These are phyloP conservation scores for Lymantria monacha DNA, from an alignment of 2,888 invertebrate genomes.

Conservation along the genomic window DNA sequence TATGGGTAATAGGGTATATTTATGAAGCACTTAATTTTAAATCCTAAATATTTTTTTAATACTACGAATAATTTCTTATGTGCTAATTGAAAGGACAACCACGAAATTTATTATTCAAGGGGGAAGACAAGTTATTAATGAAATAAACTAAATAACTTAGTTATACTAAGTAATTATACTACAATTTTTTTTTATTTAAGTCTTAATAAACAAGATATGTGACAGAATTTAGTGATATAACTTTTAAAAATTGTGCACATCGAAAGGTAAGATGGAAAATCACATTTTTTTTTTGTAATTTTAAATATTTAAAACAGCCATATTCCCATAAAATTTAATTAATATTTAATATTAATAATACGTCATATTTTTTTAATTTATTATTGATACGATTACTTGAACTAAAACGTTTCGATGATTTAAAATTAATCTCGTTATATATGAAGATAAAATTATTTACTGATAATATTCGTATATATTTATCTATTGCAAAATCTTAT, in stretches of 20 bases:
- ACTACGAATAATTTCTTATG: neutral
- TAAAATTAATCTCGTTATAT: neutral
- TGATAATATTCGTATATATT: no score
- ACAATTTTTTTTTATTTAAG: neutral
- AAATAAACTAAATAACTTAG: constrained; percentile 6
- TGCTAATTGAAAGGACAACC: neutral
- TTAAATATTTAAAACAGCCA: constrained; percentile 45
- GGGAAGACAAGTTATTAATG: constrained; percentile 38
- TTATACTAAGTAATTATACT: neutral
- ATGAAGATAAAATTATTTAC: no score
- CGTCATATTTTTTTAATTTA: constrained; percentile 9
- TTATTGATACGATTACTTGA: no score
- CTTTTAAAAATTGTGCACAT: constrained; percentile 56
- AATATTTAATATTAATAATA: constrained; percentile 12
- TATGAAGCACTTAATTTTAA: no score
- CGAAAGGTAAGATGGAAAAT: constrained; percentile 36
- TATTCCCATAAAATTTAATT: constrained; percentile 21
- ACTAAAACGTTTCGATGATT: neutral
- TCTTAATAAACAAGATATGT: constrained; percentile 22
- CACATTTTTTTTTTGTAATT: constrained; percentile 24
- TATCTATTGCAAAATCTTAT: no score
- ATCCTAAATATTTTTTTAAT: neutral
- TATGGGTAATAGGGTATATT: no score
- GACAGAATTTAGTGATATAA: constrained; percentile 59
- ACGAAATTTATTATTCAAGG: constrained; percentile 1